Evolutionary conservation across 2,888 invertebrate genomes (phyloP).

Genomic region (Himalopsyche anomala): DNA sequence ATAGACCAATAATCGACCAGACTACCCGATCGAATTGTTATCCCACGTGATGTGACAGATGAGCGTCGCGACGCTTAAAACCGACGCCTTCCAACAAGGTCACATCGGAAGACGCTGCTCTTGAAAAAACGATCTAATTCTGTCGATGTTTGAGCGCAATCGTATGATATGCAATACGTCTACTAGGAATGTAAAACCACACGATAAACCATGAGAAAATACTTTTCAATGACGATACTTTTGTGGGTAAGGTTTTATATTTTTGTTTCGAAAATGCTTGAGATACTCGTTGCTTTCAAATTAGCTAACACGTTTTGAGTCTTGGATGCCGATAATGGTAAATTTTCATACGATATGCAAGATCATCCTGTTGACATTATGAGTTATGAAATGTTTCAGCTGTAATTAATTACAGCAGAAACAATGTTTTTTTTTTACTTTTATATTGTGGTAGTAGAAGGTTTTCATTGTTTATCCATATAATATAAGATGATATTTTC

Average conservation of each 20-base stretch:
- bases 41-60: constrained; percentile 10
- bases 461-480: no score
- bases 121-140: constrained; percentile 42
- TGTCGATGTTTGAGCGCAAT: constrained; percentile 11
- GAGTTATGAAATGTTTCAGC: no score
- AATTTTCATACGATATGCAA: constrained; percentile 1
- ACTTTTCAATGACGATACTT: background rate
- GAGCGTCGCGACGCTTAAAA: constrained; percentile 33
- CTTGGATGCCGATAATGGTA: constrained; percentile 8
- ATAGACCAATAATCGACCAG: background rate
- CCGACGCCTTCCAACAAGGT: constrained; percentile 33
- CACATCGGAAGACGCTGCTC: constrained; percentile 25
- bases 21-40: background rate
- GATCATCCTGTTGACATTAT: background rate
- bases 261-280: background rate
- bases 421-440: no score
- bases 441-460: no score
- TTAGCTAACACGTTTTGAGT: background rate
- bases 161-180: background rate
- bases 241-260: background rate
- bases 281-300: background rate
- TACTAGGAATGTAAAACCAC: background rate
- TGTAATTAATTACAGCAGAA: no score
- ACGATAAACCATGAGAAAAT: background rate
- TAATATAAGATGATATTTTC: no score